These are phyloP conservation scores for Antheraea assamensis DNA, from an alignment of 2,888 invertebrate species.

Conservation along the genomic window DNA sequence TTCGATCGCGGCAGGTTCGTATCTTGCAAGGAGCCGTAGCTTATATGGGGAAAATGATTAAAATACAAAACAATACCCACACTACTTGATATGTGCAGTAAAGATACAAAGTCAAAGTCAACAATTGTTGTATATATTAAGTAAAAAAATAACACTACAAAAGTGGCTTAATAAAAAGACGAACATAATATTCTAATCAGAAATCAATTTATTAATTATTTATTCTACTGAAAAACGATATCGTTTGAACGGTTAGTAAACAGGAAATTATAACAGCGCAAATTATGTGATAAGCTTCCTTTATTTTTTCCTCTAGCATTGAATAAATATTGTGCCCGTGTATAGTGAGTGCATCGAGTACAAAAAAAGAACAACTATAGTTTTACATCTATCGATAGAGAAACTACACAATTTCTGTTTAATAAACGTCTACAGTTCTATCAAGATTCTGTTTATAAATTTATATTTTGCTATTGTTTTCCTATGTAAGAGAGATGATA, in stretches of 20 bases:
- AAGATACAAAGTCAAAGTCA: not conserved
- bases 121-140: not conserved
- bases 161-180: not conserved
- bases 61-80: too few relatives aligned
- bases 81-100: too few relatives aligned
- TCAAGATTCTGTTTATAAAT: too few relatives aligned
- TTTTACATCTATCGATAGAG: not conserved
- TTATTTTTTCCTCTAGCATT: conserved; percentile 8
- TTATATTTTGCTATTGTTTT: too few relatives aligned
- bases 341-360: not conserved
- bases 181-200: not conserved
- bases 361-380: not conserved
- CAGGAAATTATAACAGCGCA: conserved; percentile 16
- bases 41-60: too few relatives aligned
- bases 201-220: not conserved
- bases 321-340: not conserved
- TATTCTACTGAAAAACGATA: conserved; percentile 19
- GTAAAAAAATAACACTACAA: not conserved
- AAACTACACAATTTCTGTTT: too few relatives aligned
- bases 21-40: too few relatives aligned
- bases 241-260: conserved; percentile 12
- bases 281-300: conserved; percentile 14
- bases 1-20: too few relatives aligned
- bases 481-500: too few relatives aligned
- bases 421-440: too few relatives aligned